Base-by-base conservation (phyloP, 2,888 invertebrate species). In the Hydriomena furcata region DNA sequence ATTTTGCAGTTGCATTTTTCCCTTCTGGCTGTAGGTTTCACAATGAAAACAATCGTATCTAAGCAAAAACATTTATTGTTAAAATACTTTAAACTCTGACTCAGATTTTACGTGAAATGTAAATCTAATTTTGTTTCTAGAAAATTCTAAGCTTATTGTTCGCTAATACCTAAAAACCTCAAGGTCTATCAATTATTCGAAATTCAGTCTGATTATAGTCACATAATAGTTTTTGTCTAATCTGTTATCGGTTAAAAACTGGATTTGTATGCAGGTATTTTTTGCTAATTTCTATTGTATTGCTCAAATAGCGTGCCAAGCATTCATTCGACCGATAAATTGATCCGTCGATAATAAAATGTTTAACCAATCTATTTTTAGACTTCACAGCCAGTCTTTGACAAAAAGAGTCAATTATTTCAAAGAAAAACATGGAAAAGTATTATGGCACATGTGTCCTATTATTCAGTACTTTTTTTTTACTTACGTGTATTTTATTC, bases 291-390 rank as follows among this genome's bases (percentile, higher is more conserved):
- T 55, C 43, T 47, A 62, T 49, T 55, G 34, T 55, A 25, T 60
- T 57, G 34, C 51, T 12, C 21, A 44, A 52, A 28, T 52, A 11
- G 38, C 45, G 40, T 41, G 36, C 37, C 24, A 46, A 35, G 36
- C 48, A 52, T 55, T 52, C 55, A 40, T 55, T 52, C 55, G 40
- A 55, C 58, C 56, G 42, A 13, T 45, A 42, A 60, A 51, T 51
- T 34, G 34, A 23, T 52, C 17, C 5, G 21, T 23, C 28, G 20
- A 34, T 52, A 43, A 47, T 40, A 24, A 44, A 35, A 35, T 32
- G 25, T 34, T 44, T 37, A 40, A 23, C 32, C 7, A 7, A 28
- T 38, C 32, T 52, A 52, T 43, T 37, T 46, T 20, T 52, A 52
- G 28, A 31, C 21, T 17, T 17, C 17, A 17, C n/a, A n/a, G n/a